Base-by-base conservation (phyloP, 2,113 vertebrate genomes). In the Rhineura floridana region DNA sequence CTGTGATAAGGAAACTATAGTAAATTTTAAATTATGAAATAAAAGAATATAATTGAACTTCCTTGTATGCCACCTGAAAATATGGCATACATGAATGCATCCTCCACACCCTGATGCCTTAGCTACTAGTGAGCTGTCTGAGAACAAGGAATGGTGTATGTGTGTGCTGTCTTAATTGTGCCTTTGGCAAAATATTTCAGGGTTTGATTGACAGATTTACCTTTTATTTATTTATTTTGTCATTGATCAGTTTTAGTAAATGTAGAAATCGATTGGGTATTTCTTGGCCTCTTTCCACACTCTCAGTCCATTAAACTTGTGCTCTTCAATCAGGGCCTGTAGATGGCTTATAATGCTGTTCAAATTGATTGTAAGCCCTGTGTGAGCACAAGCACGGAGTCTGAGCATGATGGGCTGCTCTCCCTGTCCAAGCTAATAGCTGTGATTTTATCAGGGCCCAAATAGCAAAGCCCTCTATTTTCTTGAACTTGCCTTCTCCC, bases 251-350 rank as follows among this genome's bases (percentile, higher is more conserved):
- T 75, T 93, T 94, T 63, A 82, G 91, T 86, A 93, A 93, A 94
- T 90, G 91, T 83, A 94, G 92, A 91, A 91, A 96, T 96, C 75
- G 93, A 95, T 93, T 84, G 0, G 4, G 87, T 69, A 11, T 0
- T 79, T 92, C 59, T 88, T 0, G 0, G 84, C 52, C 6, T 94
- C 79, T 89, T 93, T 89, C 93, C 86, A 78, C 91, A 46, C 86
- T 93, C 88, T 93, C 93, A 94, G 89, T 87, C 95, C 92, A 94
- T 96, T 95, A 94, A 96, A 94, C 91, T 84, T 87, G 75, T 87
- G 89, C 86, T 93, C 93, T 95, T 94, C 93, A 95, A 93, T 94
- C 93, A 93, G 90, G 44, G 88, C 87, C 90, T 0, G 3, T 91
- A 93, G 91, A 92, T 95, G 93, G 83, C 86, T 89, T 90, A 48